These are phyloP conservation scores for Condylostylus longicornis DNA, from an alignment of 1,140 invertebrate genomes.

Conservation along the genomic window DNA sequence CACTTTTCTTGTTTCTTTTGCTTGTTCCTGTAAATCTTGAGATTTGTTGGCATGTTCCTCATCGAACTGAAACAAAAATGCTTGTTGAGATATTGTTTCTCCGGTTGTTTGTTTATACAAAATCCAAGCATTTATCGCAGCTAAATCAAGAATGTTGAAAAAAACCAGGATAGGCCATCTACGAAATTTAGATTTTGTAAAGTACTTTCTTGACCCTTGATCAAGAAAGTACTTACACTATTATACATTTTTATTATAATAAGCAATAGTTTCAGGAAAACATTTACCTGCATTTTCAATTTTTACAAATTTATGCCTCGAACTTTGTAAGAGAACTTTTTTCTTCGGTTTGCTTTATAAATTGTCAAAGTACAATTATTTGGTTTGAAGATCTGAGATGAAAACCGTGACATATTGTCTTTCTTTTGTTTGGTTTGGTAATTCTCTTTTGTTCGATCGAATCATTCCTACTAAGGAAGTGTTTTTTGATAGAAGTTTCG, in stretches of 20 bases:
- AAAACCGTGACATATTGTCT: neutral
- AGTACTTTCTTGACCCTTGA: conserved; percentile 13
- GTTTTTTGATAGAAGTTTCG: conserved; percentile 11
- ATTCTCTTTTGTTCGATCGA: conserved; percentile 7
- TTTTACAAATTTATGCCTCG: conserved; percentile 10
- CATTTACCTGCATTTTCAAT: conserved; percentile 7
- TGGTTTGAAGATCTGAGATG: neutral
- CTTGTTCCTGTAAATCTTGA: conserved; percentile 5
- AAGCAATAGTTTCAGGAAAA: conserved; percentile 12
- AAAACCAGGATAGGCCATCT: conserved; percentile 20
- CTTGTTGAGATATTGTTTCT: conserved; percentile 11
- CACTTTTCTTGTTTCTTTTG: conserved; percentile 1
- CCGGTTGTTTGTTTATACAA: conserved; percentile 16
- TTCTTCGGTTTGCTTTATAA: conserved; percentile 15
- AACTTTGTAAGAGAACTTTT: conserved; percentile 14
- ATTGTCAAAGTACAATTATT: conserved; percentile 4
- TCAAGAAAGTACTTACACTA: conserved; percentile 11
- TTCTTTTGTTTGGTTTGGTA: conserved; percentile 8
- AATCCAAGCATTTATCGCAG: conserved; percentile 18
- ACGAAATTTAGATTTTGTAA: conserved; percentile 12
- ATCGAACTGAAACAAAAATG: conserved; percentile 14
- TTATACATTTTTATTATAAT: conserved; percentile 16
- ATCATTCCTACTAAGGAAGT: conserved; percentile 15
- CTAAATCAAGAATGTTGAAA: conserved; percentile 21
- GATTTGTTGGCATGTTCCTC: conserved; percentile 13